Evolutionary conservation across 35 echinoderm and acorn worm species (phyloP), one percentile per base, ranked within the genome.

Genomic region (Chiridota heheva): DNA sequence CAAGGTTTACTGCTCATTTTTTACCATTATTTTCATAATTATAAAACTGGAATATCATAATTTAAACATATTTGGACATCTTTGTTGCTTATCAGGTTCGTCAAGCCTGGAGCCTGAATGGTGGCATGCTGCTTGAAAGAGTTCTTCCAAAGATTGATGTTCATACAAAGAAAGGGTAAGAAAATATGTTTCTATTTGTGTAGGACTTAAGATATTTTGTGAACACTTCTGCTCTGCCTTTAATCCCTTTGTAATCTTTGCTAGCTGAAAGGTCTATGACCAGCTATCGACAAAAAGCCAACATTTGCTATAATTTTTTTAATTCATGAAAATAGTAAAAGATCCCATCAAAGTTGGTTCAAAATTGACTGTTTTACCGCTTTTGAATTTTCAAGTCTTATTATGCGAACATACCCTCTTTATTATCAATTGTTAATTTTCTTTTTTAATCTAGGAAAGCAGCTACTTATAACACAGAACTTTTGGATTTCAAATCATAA

Each of bases 51-150:
- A n/a, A n/a, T n/a, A n/a, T n/a, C n/a, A n/a, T n/a, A n/a, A n/a
- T 42, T 18, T 36, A 2, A 22, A 75, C 27, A 5, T 7, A 3
- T 17, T n/a, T 75, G 22, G 16, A 58, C 24, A 3, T 24, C 27
- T 78, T 78, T 61, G 8, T 35, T 60, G 2, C 15, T 55, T 55
- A 25, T 55, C 26, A 80, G 76, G 76, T 63, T 16, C 34, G 28
- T 8, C 47, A 61, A 24, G 53, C 76, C n/a, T 80, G 76, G 76
- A 39, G 34, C 42, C 27, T 80, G 7, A 33, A 86, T 29, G 55
- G 69, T n/a, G 69, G 69, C n/a, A 45, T 86, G 7, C 70, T 86
- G 26, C 45, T 86, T 22, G 82, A 86, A 36, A 86, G 82, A 40
- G 47, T 70, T 42, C 33, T 72, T 1, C 42, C 67, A 2, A 46